A percentile compares a stretch with the other conserved stretches of the same genome.
These are phyloP conservation scores for Corythoichthys haematopterus DNA, from an alignment of 2,113 vertebrate genomes.

Conservation along the genomic window DNA sequence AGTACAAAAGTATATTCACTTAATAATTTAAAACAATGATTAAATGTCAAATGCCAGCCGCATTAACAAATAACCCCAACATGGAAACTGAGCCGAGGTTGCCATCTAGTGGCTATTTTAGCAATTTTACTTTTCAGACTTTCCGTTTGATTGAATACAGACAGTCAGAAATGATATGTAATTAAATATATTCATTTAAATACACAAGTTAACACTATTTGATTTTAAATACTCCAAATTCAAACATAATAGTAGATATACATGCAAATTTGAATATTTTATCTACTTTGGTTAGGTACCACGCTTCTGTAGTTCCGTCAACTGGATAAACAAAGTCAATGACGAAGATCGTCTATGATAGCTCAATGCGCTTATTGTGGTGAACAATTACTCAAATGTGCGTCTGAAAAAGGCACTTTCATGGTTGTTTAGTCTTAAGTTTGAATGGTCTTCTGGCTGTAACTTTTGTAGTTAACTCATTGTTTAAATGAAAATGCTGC, in stretches of 20 bases:
- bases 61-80: background rate
- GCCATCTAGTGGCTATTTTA: conserved; percentile 43
- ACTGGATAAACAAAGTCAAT: conserved; percentile 23
- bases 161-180: background rate
- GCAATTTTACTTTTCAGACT: background rate
- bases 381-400: background rate
- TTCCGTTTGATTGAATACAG: background rate
- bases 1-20: background rate
- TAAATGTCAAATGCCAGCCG: background rate
- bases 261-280: background rate
- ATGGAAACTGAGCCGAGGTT: conserved; percentile 10
- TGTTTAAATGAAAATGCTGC: background rate
- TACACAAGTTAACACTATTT: background rate
- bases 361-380: background rate
- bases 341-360: conserved; percentile 27
- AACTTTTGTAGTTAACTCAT: background rate
- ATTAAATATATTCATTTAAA: background rate
- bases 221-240: background rate
- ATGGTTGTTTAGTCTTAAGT: background rate
- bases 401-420: background rate
- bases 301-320: background rate
- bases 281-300: background rate
- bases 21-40: background rate
- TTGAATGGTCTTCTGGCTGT: background rate
- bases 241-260: background rate